Percentiles rank a stretch among this genome's conserved stretches.
Conservation (phyloP, 35 echinoderm and acorn worm genomes). For the Chiridota heheva region DNA sequence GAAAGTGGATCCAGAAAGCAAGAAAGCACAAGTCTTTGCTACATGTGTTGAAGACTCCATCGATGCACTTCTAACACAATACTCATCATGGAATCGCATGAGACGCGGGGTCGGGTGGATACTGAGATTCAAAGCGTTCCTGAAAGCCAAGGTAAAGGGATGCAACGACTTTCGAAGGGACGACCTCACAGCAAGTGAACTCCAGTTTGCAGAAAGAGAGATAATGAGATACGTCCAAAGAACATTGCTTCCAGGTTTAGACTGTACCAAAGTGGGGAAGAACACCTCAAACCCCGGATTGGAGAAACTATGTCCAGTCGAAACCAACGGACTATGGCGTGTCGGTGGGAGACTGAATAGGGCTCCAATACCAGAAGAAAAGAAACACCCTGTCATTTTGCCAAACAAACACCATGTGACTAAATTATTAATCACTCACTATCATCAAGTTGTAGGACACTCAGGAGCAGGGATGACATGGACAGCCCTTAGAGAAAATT, state of each 20-base stretch:
- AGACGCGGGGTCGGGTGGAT: conserved; percentile 11
- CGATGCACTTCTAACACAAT: not conserved
- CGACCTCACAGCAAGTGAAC: conserved; percentile 21
- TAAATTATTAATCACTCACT: conserved; percentile 10
- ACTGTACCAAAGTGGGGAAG: not conserved
- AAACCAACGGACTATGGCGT: conserved; percentile 11
- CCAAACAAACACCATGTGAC: conserved; percentile 41
- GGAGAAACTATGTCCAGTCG: conserved; percentile 16
- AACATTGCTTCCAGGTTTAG: not conserved
- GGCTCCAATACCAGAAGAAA: not conserved
- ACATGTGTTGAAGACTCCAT: not conserved
- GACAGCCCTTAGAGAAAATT: conserved; percentile 38
- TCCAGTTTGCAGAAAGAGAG: not conserved
- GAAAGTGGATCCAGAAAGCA: not conserved
- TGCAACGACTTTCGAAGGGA: not conserved
- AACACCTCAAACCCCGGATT: conserved; percentile 7
- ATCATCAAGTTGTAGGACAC: conserved; percentile 35
- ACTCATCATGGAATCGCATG: conserved; percentile 1
- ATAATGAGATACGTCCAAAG: conserved; percentile 30
- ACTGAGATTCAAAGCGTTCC: not conserved
- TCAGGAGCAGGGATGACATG: conserved; percentile 41
- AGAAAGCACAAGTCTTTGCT: not conserved
- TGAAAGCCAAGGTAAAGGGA: not conserved
- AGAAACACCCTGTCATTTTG: not conserved
- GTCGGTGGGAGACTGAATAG: conserved; percentile 30